phyloP scores from a whole-genome alignment of 1,140 invertebrate species.

The Euura lappo region DNA sequence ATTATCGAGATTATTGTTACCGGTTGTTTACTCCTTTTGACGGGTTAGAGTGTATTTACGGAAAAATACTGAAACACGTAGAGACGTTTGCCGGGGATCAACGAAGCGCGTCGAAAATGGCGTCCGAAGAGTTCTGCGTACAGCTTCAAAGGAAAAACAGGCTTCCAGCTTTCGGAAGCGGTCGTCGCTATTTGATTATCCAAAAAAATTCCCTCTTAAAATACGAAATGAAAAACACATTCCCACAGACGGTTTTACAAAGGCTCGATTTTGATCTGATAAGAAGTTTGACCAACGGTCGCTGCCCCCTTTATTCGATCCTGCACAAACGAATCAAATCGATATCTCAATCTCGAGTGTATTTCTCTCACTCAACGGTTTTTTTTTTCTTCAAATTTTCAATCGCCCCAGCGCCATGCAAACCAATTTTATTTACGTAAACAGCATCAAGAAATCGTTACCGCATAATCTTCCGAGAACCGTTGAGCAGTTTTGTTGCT shows the following conservation, averaged over 20 bases:
- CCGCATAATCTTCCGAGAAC: not conserved
- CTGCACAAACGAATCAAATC: not conserved
- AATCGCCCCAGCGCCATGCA: not conserved
- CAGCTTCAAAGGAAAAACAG: no score
- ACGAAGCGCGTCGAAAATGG: not conserved
- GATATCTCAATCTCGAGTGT: constrained; percentile 1
- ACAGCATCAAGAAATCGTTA: not conserved
- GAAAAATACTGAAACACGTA: not conserved
- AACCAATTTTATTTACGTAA: not conserved
- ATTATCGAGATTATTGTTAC: constrained; percentile 7
- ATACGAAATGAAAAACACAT: no score
- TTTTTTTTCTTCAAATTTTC: not conserved
- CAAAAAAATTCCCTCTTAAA: no score
- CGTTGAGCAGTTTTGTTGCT: not conserved
- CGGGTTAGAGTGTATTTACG: not conserved
- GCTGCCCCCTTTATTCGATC: not conserved
- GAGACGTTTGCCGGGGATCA: not conserved
- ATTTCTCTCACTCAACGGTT: not conserved
- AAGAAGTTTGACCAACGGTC: not conserved
- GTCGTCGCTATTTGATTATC: no score
- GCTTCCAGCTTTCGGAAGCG: no score
- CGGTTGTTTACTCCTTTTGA: constrained; percentile 5
- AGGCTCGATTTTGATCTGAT: not conserved
- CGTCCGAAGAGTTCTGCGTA: no score
- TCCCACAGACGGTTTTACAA: not conserved